Percentiles rank a stretch among this genome's conserved stretches.
Evolutionary conservation across 2,113 vertebrate species (phyloP).

Genomic region (Piprites chloris): DNA sequence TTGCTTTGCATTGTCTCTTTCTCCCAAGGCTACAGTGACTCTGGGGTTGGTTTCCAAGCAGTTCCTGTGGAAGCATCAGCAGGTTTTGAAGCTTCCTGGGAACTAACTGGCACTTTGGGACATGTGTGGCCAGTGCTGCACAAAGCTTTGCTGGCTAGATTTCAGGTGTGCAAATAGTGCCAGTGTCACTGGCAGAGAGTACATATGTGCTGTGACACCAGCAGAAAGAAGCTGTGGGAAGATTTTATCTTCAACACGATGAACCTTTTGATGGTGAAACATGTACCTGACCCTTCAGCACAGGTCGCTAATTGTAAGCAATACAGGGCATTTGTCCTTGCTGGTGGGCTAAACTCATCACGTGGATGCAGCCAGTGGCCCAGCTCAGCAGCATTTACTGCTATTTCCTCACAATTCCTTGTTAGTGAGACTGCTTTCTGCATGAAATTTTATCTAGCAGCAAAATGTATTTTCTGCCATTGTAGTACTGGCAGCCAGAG

Average conservation of each 20-base stretch:
- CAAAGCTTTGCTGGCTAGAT: neutral
- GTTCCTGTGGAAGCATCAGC: neutral
- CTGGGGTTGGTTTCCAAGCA: neutral
- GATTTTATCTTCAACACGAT: neutral
- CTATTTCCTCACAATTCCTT: neutral
- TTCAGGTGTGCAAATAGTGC: accelerated
- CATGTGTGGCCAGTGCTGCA: neutral
- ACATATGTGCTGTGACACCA: accelerated
- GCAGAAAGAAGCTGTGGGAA: neutral
- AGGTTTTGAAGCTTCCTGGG: neutral
- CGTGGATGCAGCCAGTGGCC: neutral
- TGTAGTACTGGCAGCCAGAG: neutral
- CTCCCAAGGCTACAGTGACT: neutral
- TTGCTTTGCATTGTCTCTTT: neutral
- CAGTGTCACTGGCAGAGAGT: neutral
- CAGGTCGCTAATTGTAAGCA: no score
- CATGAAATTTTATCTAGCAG: neutral
- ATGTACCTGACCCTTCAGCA: neutral
- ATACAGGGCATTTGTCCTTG: neutral
- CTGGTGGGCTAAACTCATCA: neutral
- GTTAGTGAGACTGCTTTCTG: neutral
- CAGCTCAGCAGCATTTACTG: neutral
- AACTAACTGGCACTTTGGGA: accelerated
- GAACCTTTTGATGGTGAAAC: neutral
- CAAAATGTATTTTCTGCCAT: neutral